Evolutionary conservation across 2,113 vertebrate genomes (phyloP).

Genomic region (Apteryx mantelli): DNA sequence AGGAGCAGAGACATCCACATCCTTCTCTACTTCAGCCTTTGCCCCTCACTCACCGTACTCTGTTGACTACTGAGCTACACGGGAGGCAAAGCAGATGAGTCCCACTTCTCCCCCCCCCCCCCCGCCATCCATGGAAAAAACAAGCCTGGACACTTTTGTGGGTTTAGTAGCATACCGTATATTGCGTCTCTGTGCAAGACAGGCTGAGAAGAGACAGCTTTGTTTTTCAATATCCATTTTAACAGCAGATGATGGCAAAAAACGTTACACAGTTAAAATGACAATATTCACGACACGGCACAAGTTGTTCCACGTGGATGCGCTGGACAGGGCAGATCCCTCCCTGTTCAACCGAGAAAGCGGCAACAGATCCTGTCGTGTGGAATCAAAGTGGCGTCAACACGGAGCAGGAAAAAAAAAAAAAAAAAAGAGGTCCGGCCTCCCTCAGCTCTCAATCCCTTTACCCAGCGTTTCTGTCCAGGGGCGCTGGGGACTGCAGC

Average conservation of each 20-base stretch:
- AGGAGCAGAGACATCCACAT: too few species aligned
- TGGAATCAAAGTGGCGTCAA: not conserved
- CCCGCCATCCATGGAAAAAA: too few species aligned
- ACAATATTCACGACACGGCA: not conserved
- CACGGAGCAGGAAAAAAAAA: too few species aligned
- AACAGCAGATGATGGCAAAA: not conserved
- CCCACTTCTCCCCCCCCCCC: too few species aligned
- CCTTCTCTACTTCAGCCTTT: too few species aligned
- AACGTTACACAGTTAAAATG: not conserved
- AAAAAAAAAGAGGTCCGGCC: not conserved
- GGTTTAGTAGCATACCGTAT: not conserved
- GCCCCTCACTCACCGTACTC: too few species aligned
- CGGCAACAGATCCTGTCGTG: not conserved
- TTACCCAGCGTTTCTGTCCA: not conserved
- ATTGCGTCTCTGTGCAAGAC: not conserved
- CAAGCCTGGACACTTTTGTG: too few species aligned
- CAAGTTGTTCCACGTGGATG: not conserved
- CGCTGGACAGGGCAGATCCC: not conserved
- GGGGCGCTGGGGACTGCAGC: not conserved
- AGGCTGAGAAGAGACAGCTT: not conserved
- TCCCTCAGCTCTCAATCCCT: not conserved
- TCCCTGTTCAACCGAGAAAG: not conserved
- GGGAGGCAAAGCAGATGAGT: too few species aligned
- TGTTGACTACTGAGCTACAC: too few species aligned
- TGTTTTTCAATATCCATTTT: not conserved